phyloP scores from a whole-genome alignment of 2,797 vertebrate genomes.

The Labroides dimidiatus region DNA sequence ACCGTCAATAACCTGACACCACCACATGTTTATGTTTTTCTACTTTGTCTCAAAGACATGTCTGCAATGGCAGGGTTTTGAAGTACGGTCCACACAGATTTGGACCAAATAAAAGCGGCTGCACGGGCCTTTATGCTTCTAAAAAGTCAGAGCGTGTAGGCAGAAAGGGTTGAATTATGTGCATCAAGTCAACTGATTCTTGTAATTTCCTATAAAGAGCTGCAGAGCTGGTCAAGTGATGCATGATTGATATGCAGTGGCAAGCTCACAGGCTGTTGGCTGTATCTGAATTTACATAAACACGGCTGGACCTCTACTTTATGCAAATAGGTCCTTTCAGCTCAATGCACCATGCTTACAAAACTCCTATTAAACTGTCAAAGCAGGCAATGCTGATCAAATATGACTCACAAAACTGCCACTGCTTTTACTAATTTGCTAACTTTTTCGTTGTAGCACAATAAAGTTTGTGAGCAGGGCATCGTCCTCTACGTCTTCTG shows the following conservation, averaged over 20 bases:
- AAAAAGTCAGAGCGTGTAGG: not conserved
- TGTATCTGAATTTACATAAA: conserved; percentile 1
- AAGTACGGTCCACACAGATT: not conserved
- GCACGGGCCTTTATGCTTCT: not conserved
- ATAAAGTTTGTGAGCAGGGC: not conserved
- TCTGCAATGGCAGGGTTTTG: not conserved
- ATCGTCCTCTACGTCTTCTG: no score
- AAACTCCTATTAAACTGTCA: conserved; percentile 2
- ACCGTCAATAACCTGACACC: not conserved
- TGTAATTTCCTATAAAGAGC: not conserved
- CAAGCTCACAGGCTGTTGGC: not conserved
- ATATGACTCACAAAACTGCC: not conserved
- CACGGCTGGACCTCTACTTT: conserved; percentile 1
- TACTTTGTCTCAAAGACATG: not conserved
- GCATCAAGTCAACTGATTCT: not conserved
- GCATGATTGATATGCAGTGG: not conserved
- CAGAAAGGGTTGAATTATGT: not conserved
- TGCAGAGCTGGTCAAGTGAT: not conserved
- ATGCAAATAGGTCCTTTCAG: not conserved
- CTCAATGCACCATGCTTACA: not conserved
- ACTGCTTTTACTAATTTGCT: not conserved
- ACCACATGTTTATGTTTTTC: not conserved
- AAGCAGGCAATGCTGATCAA: not conserved
- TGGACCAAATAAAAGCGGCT: not conserved
- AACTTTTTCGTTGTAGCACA: not conserved